phyloP scores from a whole-genome alignment of 92 coral and sea anemone genomes.

The Parazoanthus swiftii region DNA sequence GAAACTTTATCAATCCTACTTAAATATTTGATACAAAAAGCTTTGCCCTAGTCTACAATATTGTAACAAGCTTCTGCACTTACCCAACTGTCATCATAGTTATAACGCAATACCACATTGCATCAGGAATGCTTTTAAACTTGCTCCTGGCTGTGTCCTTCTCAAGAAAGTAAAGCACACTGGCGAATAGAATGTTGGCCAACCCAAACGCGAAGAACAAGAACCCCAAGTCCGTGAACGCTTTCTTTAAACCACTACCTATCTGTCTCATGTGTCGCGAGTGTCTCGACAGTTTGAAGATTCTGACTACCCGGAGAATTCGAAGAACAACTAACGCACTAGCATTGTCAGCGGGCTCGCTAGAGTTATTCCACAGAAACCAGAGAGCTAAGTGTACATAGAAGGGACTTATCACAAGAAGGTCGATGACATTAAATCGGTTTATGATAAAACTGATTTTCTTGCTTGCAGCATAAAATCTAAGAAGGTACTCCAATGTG shows the following conservation, averaged over 20 bases:
- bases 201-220: slow-evolving; percentile 82
- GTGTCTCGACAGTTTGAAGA: slow-evolving; percentile 90
- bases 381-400: slow-evolving; percentile 66
- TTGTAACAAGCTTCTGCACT: slow-evolving; percentile 22
- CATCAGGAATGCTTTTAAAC: slow-evolving; percentile 82
- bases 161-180: slow-evolving; percentile 79
- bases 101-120: slow-evolving; percentile 96
- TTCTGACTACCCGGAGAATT: slow-evolving; percentile 82
- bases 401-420: slow-evolving; percentile 79
- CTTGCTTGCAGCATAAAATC: slow-evolving; percentile 79
- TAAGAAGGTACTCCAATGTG: slow-evolving; percentile 74
- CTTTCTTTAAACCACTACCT: slow-evolving; percentile 80
- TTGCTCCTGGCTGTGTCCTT: slow-evolving; percentile 51
- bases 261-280: slow-evolving; percentile 83
- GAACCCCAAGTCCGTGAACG: slow-evolving; percentile 82
- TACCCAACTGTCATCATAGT: slow-evolving; percentile 99
- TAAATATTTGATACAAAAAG: no score
- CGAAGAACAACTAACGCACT: slow-evolving; percentile 76
- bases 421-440: slow-evolving; percentile 80
- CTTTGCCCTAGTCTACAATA: no score
- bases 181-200: slow-evolving; percentile 86
- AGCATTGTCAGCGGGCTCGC: slow-evolving; percentile 60
- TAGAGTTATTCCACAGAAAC: slow-evolving; percentile 44
- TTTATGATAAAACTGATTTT: slow-evolving; percentile 58
- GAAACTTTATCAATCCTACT: no score